These are phyloP conservation scores for Amblyteles armatorius DNA, from an alignment of 2,888 invertebrate species.

Conservation along the genomic window DNA sequence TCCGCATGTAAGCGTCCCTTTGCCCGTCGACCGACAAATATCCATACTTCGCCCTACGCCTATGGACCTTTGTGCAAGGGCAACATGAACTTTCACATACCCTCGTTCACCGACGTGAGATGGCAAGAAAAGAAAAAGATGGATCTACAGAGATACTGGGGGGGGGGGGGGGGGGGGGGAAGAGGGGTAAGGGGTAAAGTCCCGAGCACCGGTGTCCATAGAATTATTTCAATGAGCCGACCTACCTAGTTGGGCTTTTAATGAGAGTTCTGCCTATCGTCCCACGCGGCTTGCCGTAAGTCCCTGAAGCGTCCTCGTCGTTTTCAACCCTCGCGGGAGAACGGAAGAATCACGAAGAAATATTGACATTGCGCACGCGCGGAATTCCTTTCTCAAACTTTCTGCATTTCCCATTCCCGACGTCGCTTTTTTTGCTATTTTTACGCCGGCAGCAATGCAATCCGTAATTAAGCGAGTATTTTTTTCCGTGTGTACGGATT, in stretches of 20 bases:
- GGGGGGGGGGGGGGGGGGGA: too few relatives aligned
- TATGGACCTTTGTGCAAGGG: constrained; percentile 40
- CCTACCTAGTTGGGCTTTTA: constrained; percentile 78
- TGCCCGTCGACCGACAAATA: constrained; percentile 20
- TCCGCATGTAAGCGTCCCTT: background rate
- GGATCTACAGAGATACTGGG: constrained; percentile 21
- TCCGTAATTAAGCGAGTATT: background rate
- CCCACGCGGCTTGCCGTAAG: constrained; percentile 26
- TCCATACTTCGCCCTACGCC: constrained; percentile 18
- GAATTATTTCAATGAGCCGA: constrained; percentile 80
- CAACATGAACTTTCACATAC: constrained; percentile 26
- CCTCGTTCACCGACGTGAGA: constrained; percentile 4
- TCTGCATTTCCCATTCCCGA: constrained; percentile 33
- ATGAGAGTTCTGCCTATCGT: constrained; percentile 75
- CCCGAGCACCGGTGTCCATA: constrained; percentile 68
- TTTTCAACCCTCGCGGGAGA: constrained; percentile 37
- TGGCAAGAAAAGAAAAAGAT: constrained; percentile 18
- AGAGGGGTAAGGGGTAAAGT: constrained; percentile 11
- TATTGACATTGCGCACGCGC: constrained; percentile 61
- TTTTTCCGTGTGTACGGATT: background rate
- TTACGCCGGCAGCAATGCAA: background rate
- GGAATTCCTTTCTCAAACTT: constrained; percentile 55
- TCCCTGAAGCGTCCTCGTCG: constrained; percentile 53
- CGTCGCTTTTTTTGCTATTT: background rate
- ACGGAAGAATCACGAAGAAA: constrained; percentile 55